Evolutionary conservation across 1,140 invertebrate genomes (phyloP), one percentile per base, ranked within the genome.

Genomic region (Monochamus saltuarius): DNA sequence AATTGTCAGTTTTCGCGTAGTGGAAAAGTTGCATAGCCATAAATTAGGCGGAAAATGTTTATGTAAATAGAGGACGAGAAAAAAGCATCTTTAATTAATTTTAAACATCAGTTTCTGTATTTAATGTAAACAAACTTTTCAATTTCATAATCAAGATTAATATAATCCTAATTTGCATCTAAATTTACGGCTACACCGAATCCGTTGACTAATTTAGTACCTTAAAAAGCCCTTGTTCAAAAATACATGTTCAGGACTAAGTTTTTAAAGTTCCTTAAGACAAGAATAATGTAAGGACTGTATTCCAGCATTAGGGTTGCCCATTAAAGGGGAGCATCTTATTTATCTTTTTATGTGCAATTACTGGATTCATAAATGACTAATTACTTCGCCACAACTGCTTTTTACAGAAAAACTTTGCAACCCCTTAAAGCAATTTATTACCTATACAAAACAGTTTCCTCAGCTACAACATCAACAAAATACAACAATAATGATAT

Each of bases 281-380:
- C 50, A 37, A 50, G 58, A 14, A 46, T 29, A 47, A 38, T 56
- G 55, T 67, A 67, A 69, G 68, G 65, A 47, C 51, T 40, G 52
- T 36, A 45, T 60, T 68, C 60, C 34, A 46, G 45, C 40, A 47
- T 46, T 56, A 42, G 38, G 37, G 47, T 45, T 43, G 59, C 59
- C 66, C 67, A 70, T 70, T 70, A 70, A 67, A 62, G 57, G 61
- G 59, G 64, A 65, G 66, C 70, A 71, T 68, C 71, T n/a, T 75
- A 75, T 75, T 75, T 75, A 75, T 75, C 73, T 75, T 75, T 75
- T 75, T 75, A 75, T 72, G 72, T 66, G 72, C 71, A 75, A 75
- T 75, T 75, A 75, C 73, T 66, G 67, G 70, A 73, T 75, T 75
- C 72, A 73, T 75, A 75, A 75, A 75, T 75, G 73, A 75, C 73